These are phyloP conservation scores for Melieria omissa DNA, from an alignment of 2,888 invertebrate genomes.

Conservation along the genomic window DNA sequence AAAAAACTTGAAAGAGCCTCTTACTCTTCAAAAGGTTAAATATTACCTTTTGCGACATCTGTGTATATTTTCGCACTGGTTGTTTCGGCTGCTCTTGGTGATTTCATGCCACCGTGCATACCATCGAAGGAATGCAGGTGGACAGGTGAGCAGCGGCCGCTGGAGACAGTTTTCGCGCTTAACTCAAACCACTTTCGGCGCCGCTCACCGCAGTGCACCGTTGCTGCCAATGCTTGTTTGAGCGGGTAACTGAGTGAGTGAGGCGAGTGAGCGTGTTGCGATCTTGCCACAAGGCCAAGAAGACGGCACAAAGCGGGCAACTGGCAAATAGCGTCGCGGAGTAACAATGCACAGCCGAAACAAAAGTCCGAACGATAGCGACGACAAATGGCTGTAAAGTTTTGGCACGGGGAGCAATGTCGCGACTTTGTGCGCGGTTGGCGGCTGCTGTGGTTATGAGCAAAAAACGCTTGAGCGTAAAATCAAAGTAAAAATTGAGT, in stretches of 20 bases:
- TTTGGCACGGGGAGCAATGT: slow-evolving; percentile 12
- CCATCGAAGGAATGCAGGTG: slow-evolving; percentile 11
- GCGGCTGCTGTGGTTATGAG: slow-evolving; percentile 19
- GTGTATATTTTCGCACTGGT: no score
- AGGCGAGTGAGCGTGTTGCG: slow-evolving; percentile 11
- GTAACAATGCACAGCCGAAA: slow-evolving; percentile 5
- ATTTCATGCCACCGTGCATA: slow-evolving; percentile 5
- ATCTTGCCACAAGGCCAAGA: slow-evolving; percentile 26
- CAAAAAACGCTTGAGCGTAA: background rate
- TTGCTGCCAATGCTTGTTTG: background rate
- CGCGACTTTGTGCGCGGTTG: slow-evolving; percentile 11
- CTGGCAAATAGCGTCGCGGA: background rate
- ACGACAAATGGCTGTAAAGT: slow-evolving; percentile 4
- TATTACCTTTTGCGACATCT: no score
- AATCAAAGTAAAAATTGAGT: slow-evolving; percentile 32
- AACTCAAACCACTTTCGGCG: slow-evolving; percentile 3
- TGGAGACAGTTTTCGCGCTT: background rate
- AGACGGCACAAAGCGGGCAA: background rate
- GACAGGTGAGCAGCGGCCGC: background rate
- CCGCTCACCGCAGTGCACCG: background rate
- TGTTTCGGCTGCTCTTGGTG: no score
- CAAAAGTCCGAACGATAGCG: slow-evolving; percentile 6
- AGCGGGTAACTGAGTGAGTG: slow-evolving; percentile 2
- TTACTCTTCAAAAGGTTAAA: no score
- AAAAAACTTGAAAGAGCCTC: no score